Base-by-base conservation (phyloP, 2,797 vertebrate species). In the Platalea minor region DNA sequence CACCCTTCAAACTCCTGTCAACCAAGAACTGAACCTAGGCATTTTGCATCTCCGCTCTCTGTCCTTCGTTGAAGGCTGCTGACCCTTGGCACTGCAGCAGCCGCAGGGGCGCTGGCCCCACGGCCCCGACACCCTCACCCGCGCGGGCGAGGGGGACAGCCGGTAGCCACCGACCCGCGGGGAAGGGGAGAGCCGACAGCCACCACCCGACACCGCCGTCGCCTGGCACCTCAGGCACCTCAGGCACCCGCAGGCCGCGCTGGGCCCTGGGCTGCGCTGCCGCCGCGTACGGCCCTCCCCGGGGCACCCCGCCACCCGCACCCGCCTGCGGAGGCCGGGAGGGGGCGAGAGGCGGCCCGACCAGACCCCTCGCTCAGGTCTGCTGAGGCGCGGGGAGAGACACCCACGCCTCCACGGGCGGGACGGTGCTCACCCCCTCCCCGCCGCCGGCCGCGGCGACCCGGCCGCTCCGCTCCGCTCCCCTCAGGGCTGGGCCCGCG, bases 71-170 rank as follows among this genome's bases (percentile, higher is more conserved):
- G 17, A 18, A 43, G 33, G 39, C 0, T 1, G 10, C 21, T 1
- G 54, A 7, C 4, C 20, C 35, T 18, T 28, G 0, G 0, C 31
- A 4, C 1, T 2, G 65, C 3, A 3, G 39, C 46, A 35, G 35
- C 12, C 2, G 5, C 2, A 1, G 31, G 10, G 13, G 1, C 1
- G 1, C 7, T 0, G 56, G 2, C 31, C 31, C 25, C 48, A 6
- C 25, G 19, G 5, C 14, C 20, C 45, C 10, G 7, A 5, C 5
- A 1, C 37, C 51, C n/a, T 20, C 37, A 3, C 23, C n/a, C 6
- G 4, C 3, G 12, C 54, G n/a, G 12, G 6, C 4, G 12, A 26
- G 7, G 25, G 31, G 53, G 15, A 23, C 10, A 56, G 18, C 76
- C 23, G 9, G 9, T 10, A 4, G 6, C 31, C 64, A n/a, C 31